Percentiles rank a stretch among this genome's conserved stretches.
phyloP scores from a whole-genome alignment of 2,797 vertebrate genomes.

The Lutjanus argentimaculatus region DNA sequence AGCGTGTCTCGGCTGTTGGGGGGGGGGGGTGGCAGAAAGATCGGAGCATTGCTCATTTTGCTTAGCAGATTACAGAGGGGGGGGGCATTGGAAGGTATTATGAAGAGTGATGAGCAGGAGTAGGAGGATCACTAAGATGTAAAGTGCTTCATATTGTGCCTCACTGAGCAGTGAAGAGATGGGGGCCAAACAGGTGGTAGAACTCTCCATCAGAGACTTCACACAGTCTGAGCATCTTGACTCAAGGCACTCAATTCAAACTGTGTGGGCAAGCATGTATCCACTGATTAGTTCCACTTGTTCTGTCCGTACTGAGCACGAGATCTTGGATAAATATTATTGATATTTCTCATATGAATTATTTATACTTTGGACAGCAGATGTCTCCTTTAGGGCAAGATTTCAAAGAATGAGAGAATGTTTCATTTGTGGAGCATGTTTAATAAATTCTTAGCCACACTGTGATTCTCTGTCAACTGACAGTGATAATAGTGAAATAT shows the following conservation, averaged over 20 bases:
- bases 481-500: not conserved
- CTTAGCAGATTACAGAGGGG: conserved; percentile 66
- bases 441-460: not conserved
- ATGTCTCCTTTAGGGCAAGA: conserved; percentile 29
- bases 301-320: conserved; percentile 32
- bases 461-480: not conserved
- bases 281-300: conserved; percentile 68
- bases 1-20: conserved; percentile 61
- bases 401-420: not conserved
- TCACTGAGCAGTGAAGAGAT: conserved; percentile 80
- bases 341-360: conserved; percentile 35
- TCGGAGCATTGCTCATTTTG: conserved; percentile 72
- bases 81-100: conserved; percentile 59
- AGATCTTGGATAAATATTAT: conserved; percentile 45
- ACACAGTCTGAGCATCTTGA: conserved; percentile 68
- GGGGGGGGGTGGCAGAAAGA: conserved; percentile 56
- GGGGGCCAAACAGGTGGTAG: conserved; percentile 75
- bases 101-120: conserved; percentile 84
- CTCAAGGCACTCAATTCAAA: conserved; percentile 61
- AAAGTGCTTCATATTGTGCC: conserved; percentile 88
- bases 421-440: not conserved
- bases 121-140: conserved; percentile 88
- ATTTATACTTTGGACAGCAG: conserved; percentile 41
- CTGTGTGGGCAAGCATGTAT: conserved; percentile 59
- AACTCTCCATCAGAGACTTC: conserved; percentile 74